Evolutionary conservation across 2,888 invertebrate species (phyloP), one percentile per base, ranked within the genome.

Genomic region (Capitulum mitella): DNA sequence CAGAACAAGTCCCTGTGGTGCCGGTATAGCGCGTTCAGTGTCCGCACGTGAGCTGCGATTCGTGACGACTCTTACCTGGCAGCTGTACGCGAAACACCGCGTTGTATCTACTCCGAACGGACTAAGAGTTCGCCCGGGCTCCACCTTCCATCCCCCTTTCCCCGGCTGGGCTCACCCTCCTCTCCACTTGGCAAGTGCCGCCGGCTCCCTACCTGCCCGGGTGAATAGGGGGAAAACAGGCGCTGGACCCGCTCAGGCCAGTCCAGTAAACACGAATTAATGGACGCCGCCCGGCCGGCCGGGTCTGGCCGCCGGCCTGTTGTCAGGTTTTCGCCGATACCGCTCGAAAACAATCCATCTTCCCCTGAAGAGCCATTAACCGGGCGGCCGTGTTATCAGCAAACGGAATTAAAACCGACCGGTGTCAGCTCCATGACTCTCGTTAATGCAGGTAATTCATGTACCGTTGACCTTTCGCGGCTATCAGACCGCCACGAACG

Each of bases 191-290:
- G 43, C 43, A 12, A 8, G 43, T 43, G 58, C 58, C 58, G 29
- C 12, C 58, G 32, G 10, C 29, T 2, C 32, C 19, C 16, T 34
- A 34, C 10, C 19, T 16, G 64, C 29, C 19, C 29, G 34, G 26
- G 22, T 8, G 70, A 70, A 70, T 70, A 40, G 64, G 37, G 37
- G 34, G 0, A 51, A 51, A 40, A 37, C 70, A 40, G 70, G 26
- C 26, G 3, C 37, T 22, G 3, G 58, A 12, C 6, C 6, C n/a
- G n/a, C 58, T 1, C n/a, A 58, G 12, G n/a, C 26, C 70, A 34
- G 70, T 10, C 16, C 16, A 40, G 70, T 70, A 70, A 70, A 70
- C 70, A 70, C 37, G 70, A 40, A 40, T 70, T 70, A 70, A 70
- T 70, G 70, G 70, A n/a, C n/a, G n/a, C n/a, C 37, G 37, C 8